Evolutionary conservation across 23 tunicate species (phyloP), one percentile per base, ranked within the genome.

Genomic region (Halocynthia aurantium): DNA sequence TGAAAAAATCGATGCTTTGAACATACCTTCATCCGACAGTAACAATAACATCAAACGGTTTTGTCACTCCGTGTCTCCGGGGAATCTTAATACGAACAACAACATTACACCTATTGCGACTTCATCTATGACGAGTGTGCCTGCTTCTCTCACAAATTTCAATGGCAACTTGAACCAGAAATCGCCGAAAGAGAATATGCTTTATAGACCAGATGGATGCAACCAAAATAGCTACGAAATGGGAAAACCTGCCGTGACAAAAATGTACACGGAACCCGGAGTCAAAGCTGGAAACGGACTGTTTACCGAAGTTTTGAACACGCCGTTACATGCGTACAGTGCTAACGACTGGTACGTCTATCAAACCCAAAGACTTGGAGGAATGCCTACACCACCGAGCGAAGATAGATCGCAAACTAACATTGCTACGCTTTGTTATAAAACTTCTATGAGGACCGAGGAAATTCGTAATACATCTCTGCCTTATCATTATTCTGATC

Each of bases 341-440:
- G 9, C 64, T 8, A 22, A 74, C 21, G 78, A 74, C 0, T 74
- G 78, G 78, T 74, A 74, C 56, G 5, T 54, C 5, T 74, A 74
- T 7, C 78, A 74, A 54, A 74, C 64, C 56, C 78, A 74, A 74
- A 74, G 56, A 49, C 63, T 74, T 8, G 78, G 78, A 8, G 78
- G 78, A 19, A 74, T 74, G 78, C 78, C 78, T 8, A 74, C 78
- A 8, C 78, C 78, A 8, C 78, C 78, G 8, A 74, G 78, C 62
- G 78, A 74, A 20, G 78, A 74, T n/a, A 18, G 76, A 18, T 31
- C 44, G 44, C 44, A 31, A 31, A 0, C 44, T 31, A 31, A 31
- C 44, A 31, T 31, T 31, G 44, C 44, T 31, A 31, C 44, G 4
- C 44, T 31, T 4, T 31, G 44, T 31, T 31, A 31, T 31, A 31